phyloP scores from a whole-genome alignment of 2,888 invertebrate species.

The Drosophila birchii region DNA sequence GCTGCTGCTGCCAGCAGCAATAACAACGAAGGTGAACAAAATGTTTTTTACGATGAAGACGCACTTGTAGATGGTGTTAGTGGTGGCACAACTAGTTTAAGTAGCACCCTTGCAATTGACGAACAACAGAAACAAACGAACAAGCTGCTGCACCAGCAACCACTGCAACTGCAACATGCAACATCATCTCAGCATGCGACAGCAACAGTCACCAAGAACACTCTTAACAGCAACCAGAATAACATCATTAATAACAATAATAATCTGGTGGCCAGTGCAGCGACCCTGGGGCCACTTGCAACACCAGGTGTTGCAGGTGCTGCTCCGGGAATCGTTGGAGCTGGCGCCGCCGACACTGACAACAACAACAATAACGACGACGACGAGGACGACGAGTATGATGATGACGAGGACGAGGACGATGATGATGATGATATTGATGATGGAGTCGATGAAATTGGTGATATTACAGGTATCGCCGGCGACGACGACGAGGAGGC shows the following conservation, averaged over 20 bases:
- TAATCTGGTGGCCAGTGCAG: slow-evolving; percentile 50
- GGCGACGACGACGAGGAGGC: slow-evolving; percentile 89
- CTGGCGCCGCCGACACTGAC: slow-evolving; percentile 78
- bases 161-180: slow-evolving; percentile 43
- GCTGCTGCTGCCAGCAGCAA: slow-evolving; percentile 67
- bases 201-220: slow-evolving; percentile 65
- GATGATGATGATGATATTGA: slow-evolving; percentile 84
- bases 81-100: slow-evolving; percentile 80
- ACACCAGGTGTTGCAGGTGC: slow-evolving; percentile 84
- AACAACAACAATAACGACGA: slow-evolving; percentile 51
- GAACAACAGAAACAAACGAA: slow-evolving; percentile 65
- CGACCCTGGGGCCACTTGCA: slow-evolving; percentile 52
- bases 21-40: slow-evolving; percentile 84
- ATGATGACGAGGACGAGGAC: slow-evolving; percentile 59
- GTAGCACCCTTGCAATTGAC: slow-evolving; percentile 80
- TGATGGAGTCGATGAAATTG: slow-evolving; percentile 88
- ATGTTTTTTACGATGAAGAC: slow-evolving; percentile 85
- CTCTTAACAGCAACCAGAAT: slow-evolving; percentile 48
- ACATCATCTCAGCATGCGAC: slow-evolving; percentile 68
- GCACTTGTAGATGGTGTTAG: slow-evolving; percentile 82
- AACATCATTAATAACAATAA: slow-evolving; percentile 48
- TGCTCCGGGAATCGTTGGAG: slow-evolving; percentile 71
- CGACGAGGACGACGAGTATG: slow-evolving; percentile 50
- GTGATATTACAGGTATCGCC: slow-evolving; percentile 88
- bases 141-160: slow-evolving; percentile 55